Conservation (phyloP, 2,113 vertebrate species). For the Podiceps cristatus region DNA sequence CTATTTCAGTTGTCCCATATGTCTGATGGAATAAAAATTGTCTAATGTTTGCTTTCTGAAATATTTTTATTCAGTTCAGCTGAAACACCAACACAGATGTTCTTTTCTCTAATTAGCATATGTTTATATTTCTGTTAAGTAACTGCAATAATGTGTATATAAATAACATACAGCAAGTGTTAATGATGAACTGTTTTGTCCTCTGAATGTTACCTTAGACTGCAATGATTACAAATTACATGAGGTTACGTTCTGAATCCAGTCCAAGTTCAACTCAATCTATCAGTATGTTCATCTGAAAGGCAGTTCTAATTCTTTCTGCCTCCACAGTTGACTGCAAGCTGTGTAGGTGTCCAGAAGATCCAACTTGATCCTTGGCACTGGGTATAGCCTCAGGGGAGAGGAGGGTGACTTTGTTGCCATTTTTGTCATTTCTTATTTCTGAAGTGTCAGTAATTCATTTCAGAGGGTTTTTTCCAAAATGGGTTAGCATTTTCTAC, state of each 20-base stretch:
- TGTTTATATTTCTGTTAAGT: constrained; percentile 31
- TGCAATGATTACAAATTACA: background rate
- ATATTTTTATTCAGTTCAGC: constrained; percentile 19
- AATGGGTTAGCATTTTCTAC: background rate
- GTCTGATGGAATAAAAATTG: constrained; percentile 11
- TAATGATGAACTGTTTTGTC: background rate
- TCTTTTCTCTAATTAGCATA: constrained; percentile 22
- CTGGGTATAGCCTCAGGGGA: background rate
- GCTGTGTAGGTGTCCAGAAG: background rate
- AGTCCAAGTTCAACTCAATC: background rate
- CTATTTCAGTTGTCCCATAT: constrained; percentile 18
- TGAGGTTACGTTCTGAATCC: background rate
- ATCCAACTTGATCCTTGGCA: background rate
- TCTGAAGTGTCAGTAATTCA: background rate
- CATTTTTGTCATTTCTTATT: background rate
- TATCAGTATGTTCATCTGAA: background rate
- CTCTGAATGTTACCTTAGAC: background rate
- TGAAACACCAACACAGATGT: constrained; percentile 58
- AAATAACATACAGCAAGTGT: background rate
- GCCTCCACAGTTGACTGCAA: background rate
- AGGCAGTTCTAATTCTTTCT: background rate
- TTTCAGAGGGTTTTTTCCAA: background rate
- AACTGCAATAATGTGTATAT: background rate
- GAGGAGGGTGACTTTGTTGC: background rate
- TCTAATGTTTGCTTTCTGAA: constrained; percentile 38